Evolutionary conservation across 2,113 vertebrate species (phyloP).

Genomic region (Festucalex cinctus): DNA sequence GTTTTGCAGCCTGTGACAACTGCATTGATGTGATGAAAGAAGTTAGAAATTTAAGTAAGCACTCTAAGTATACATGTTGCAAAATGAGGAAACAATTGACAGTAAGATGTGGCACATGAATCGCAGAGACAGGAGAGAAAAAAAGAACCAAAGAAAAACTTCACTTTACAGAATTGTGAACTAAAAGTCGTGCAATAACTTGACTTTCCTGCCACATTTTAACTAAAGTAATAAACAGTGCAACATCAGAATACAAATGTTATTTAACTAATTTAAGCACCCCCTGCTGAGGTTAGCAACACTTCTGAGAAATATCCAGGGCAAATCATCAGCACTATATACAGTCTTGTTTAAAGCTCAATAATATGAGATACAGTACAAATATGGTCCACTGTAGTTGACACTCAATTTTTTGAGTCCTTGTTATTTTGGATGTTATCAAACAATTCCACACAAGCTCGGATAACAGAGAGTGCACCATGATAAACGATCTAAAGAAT

Average conservation of each 20-base stretch:
- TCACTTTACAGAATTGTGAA: not conserved
- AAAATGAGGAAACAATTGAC: not conserved
- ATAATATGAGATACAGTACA: not conserved
- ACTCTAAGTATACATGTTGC: not conserved
- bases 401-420: no score
- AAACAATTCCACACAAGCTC: no score
- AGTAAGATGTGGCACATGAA: not conserved
- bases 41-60: not conserved
- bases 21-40: not conserved
- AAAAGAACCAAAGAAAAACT: not conserved
- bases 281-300: not conserved
- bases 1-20: not conserved
- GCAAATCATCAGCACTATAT: not conserved
- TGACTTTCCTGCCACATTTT: not conserved
- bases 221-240: not conserved
- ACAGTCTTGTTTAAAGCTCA: not conserved
- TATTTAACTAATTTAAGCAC: not conserved
- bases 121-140: not conserved
- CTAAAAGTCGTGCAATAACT: not conserved
- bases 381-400: no score
- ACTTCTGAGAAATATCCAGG: not conserved
- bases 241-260: not conserved
- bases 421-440: no score
- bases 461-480: no score
- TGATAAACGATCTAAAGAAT: no score